Conservation (phyloP, 1,140 invertebrate genomes). For the Diachasma alloeum region DNA sequence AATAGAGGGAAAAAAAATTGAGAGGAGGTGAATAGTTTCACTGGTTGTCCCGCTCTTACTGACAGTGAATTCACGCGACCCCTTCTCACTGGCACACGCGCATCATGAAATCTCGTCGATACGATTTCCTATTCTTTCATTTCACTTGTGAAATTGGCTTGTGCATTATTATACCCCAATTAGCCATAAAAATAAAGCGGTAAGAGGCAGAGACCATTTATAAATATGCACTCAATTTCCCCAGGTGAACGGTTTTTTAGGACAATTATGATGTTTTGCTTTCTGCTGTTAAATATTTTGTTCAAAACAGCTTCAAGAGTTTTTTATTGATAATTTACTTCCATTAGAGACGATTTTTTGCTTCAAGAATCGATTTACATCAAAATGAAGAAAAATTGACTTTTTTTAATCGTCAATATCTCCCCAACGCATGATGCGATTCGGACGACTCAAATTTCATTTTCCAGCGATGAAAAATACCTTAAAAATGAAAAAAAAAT, state of each 20-base stretch:
- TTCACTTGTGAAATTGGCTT: conserved; percentile 1
- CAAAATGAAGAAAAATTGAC: too few species aligned
- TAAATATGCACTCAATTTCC: conserved; percentile 2
- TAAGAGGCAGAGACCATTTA: neutral
- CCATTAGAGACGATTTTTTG: too few species aligned
- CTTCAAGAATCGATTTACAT: too few species aligned
- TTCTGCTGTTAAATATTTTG: neutral
- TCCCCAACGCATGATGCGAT: too few species aligned
- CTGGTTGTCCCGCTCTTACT: neutral
- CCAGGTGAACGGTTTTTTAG: neutral
- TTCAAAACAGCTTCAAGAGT: neutral
- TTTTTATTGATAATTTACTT: too few species aligned
- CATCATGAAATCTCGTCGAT: conserved; percentile 22
- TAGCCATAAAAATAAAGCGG: neutral
- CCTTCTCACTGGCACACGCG: neutral
- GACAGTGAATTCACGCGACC: conserved; percentile 18
- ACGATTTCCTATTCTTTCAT: conserved; percentile 32
- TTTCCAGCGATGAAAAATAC: too few species aligned
- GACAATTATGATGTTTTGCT: neutral
- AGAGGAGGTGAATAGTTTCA: conserved; percentile 15
- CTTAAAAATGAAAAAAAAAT: too few species aligned
- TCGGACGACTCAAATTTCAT: too few species aligned
- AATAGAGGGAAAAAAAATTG: neutral
- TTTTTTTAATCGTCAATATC: too few species aligned
- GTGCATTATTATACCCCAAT: conserved; percentile 1